Base-by-base conservation (phyloP, 2,113 vertebrate genomes). In the Lathamus discolor region DNA sequence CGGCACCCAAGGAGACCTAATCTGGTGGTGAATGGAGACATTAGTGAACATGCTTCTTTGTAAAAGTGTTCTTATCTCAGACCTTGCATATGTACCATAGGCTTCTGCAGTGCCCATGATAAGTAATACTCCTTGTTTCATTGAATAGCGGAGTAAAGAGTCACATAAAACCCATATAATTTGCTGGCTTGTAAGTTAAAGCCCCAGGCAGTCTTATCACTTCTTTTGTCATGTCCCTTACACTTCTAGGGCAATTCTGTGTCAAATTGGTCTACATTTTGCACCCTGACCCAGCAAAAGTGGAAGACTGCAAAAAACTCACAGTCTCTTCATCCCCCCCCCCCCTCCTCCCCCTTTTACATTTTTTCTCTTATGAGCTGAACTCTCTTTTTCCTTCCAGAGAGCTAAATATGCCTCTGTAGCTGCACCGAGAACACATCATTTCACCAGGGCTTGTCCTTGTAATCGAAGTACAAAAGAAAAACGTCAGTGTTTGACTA, bases 131-230 rank as follows among this genome's bases (percentile, higher is more conserved):
- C 81, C 84, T 94, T 64, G 89, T 95, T 96, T 97, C 97, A 69
- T 67, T 86, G 90, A 95, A 94, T 96, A 95, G 63, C 17, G 62
- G 64, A 68, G 78, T 91, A 97, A 97, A 95, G 95, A 97, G 91
- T 97, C 89, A 93, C 94, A 96, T 97, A 97, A 97, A 97, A 93
- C 86, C 87, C 95, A 64, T 44, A 75, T 97, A 95, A 97, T 98
- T 97, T 88, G 43, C 90, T 76, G 93, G 66, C 91, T 98, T 97
- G n/a, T 75, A 96, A 97, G 75, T 94, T 92, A 98, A 95, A 95
- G 95, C 96, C 95, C 94, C 91, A 96, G 97, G 96, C 95, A 96
- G 97, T 76, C 94, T 94, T 90, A 90, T 79, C 96, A 83, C 96
- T 95, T 66, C 93, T 95, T 96, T 96, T 96, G 87, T 96, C 89